Evolutionary conservation across 1,140 invertebrate species (phyloP), one percentile per base, ranked within the genome.

Genomic region (Aphidius gifuensis): DNA sequence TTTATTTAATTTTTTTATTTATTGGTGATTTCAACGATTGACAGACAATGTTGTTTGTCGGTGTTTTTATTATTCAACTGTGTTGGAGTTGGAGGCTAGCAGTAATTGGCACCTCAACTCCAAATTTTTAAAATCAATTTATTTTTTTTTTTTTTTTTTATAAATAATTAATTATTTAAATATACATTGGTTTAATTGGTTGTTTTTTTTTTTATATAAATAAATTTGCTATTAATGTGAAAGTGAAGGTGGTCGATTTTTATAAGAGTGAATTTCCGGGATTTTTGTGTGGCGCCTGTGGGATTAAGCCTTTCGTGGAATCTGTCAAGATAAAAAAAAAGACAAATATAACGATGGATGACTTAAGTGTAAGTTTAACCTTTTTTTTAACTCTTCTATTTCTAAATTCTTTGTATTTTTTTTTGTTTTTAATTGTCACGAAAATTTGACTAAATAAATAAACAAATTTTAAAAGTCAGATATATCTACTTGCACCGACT

Each of bases 361-460:
- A 80, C 69, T 72, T 78, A 61, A 77, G 74, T 62, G 78, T 80
- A 67, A 80, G 78, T 78, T 73, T 59, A 49, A 42, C 9, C 5
- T 32, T 32, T 32, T 32, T 32, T 32, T 32, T 32, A 32, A 50
- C 40, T 6, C 40, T 46, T 6, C 40, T 46, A 16, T 9, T 9
- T 51, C 47, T 23, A 11, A 9, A 38, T 32, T 39, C 43, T 42
- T 43, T 57, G 16, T 46, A 46, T 58, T 21, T 45, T 11, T 9
- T 8, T 38, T 4, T 51, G 6, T 5, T 11, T 32, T 9, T 43
- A 58, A 58, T 47, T 42, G 42, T 43, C 16, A 16, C 16, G 16
- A 16, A 16, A 16, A 16, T 16, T 16, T 16, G 16, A 16, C 16
- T 16, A 16, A 16, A 16, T 16, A 16, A 16, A 16, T 16, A 16